Base-by-base conservation (phyloP, 2,797 vertebrate genomes). In the Poeciliopsis paucimaculata region DNA sequence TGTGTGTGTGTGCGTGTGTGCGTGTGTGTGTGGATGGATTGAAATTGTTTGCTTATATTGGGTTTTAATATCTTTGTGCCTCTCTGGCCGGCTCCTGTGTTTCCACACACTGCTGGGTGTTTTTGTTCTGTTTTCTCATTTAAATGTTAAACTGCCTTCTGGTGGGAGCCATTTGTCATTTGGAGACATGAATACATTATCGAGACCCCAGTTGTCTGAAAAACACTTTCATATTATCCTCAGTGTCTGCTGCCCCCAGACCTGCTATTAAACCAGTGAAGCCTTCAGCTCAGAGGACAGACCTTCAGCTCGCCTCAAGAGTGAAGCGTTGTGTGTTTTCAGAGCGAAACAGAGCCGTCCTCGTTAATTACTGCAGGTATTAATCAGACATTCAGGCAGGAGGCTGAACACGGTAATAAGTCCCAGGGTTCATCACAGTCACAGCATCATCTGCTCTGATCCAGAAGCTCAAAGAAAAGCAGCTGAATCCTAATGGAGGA, bases 121-220 rank as follows among this genome's bases (percentile, higher is more conserved):
- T 87, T 87, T 79, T 80, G 41, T 83, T 88, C 86, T 80, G 84
- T 90, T 90, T 92, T 81, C 89, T 94, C 89, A 92, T 93, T 93
- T 93, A 90, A 94, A 94, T 94, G 89, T 92, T 93, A 90, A 93
- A 87, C 87, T 31, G 51, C 86, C 87, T 90, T 90, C 89, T 88
- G 86, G 91, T 91, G 93, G 87, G 87, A 84, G 90, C 85, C 87
- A 91, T 93, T 93, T 94, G 93, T 95, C 94, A 94, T 92, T 88
- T 86, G 91, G 80, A 93, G 80, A 79, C 82, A 88, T 74, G 86
- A 91, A 89, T 91, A 91, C 83, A 93, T 94, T 91, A 94, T 91
- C 92, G 80, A 88, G 87, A 81, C 84, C 84, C 77, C 79, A 81
- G 87, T 90, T 51, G 26, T 73, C 82, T 89, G 78, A 84, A 84